Percentiles rank a stretch among this genome's conserved stretches.
Evolutionary conservation across 1,140 invertebrate genomes (phyloP).

Genomic region (Hyles vespertilio): DNA sequence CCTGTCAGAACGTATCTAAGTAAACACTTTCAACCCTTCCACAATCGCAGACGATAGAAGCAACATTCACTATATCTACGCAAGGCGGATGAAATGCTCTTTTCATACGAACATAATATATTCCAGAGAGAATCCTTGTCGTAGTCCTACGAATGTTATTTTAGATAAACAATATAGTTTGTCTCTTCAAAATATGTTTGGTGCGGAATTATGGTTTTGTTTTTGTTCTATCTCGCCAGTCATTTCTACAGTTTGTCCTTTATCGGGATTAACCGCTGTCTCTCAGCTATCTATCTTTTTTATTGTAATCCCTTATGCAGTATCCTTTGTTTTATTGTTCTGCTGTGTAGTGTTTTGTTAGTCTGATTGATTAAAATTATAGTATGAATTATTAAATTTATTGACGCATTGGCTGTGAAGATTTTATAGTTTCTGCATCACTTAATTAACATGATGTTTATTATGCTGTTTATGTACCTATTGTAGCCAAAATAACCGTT

Average conservation of each 20-base stretch:
- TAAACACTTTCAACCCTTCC: constrained; percentile 34
- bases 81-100: constrained; percentile 1
- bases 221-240: constrained; percentile 33
- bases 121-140: constrained; percentile 16
- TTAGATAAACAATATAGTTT: constrained; percentile 24
- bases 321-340: constrained; percentile 3
- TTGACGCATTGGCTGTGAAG: too few species aligned
- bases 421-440: too few species aligned
- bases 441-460: too few species aligned
- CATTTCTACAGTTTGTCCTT: constrained; percentile 5
- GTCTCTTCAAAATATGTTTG: constrained; percentile 27
- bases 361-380: not conserved
- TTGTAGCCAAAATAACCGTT: too few species aligned
- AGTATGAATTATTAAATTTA: too few species aligned
- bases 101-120: constrained; percentile 8
- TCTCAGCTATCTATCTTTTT: not conserved
- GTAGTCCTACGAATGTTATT: constrained; percentile 28
- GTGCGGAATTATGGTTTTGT: constrained; percentile 47
- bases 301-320: too few species aligned
- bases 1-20: constrained; percentile 14
- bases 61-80: constrained; percentile 11
- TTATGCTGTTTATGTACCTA: too few species aligned
- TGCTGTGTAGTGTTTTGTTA: not conserved
- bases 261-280: constrained; percentile 11
- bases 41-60: constrained; percentile 22